phyloP scores from a whole-genome alignment of 2,888 invertebrate species.

The Cryptocheilus praepositus region DNA sequence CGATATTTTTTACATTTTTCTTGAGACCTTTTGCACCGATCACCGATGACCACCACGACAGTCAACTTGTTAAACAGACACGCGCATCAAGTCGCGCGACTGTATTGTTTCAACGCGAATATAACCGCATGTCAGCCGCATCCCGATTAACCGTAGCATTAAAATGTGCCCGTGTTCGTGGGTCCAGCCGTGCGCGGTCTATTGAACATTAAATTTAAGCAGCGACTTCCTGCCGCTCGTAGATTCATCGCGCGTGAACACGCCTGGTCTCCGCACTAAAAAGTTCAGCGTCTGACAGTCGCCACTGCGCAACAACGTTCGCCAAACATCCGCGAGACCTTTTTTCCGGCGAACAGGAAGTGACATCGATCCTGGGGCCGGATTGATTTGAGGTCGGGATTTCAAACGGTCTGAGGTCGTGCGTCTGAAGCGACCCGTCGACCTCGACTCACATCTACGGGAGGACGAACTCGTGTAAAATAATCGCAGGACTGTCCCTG shows the following conservation, averaged over 20 bases:
- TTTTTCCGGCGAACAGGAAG: no score
- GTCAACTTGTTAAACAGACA: not conserved
- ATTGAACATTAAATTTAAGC: constrained; percentile 63
- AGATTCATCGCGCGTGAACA: constrained; percentile 21
- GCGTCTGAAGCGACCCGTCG: no score
- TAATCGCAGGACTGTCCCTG: constrained; percentile 5
- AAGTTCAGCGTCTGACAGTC: no score
- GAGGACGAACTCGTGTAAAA: not conserved
- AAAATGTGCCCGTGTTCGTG: constrained; percentile 41
- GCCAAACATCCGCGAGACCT: no score
- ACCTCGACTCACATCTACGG: not conserved
- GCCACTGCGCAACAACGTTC: no score
- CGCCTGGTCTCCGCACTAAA: no score
- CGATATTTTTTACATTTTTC: no score
- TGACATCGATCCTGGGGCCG: no score
- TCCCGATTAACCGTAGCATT: constrained; percentile 35
- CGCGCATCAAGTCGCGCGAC: not conserved
- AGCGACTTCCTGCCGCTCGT: constrained; percentile 58
- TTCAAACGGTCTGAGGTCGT: no score
- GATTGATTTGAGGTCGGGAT: no score
- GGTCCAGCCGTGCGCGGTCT: constrained; percentile 45
- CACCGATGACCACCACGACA: no score
- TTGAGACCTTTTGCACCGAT: no score
- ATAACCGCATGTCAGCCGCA: constrained; percentile 27
- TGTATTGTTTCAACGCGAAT: constrained; percentile 13